Percentiles rank a stretch among this genome's conserved stretches.
Evolutionary conservation across 2,113 vertebrate genomes (phyloP).

Genomic region (Tyrannus savana): DNA sequence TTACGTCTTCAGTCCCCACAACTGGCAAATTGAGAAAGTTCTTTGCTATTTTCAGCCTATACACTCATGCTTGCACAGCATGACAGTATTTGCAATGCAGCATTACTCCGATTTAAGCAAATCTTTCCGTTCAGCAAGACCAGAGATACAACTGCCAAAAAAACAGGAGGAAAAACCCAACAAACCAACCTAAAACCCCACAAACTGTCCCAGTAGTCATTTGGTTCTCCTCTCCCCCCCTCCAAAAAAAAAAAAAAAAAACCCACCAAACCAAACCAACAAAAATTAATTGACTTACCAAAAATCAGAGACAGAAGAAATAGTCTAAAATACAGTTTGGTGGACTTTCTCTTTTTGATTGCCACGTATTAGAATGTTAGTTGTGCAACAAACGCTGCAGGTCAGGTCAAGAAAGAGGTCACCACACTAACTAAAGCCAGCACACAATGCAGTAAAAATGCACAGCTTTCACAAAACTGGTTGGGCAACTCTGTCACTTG

Average conservation of each 20-base stretch:
- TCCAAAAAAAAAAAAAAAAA: background rate
- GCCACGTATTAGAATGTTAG: background rate
- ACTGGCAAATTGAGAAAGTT: background rate
- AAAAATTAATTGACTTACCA: background rate
- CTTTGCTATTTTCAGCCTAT: conserved; percentile 35
- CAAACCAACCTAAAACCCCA: background rate
- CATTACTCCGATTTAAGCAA: background rate
- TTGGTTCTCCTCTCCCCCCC: background rate
- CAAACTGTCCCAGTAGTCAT: background rate
- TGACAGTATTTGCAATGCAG: background rate
- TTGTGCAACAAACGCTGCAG: background rate
- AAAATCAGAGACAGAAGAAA: background rate
- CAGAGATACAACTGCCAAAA: background rate
- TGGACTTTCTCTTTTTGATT: background rate
- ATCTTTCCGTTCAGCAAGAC: conserved; percentile 31
- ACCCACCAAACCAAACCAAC: no score
- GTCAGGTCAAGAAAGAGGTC: background rate
- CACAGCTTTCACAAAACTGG: conserved; percentile 36
- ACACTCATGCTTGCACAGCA: background rate
- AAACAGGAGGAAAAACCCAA: background rate
- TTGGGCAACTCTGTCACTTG: conserved; percentile 48
- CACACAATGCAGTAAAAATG: background rate
- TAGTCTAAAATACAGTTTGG: background rate
- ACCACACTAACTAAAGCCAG: background rate
- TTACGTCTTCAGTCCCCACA: background rate